Percentiles rank a stretch among this genome's conserved stretches.
phyloP scores from a whole-genome alignment of 2,888 invertebrate species.

The Gonocerus acuteangulatus region DNA sequence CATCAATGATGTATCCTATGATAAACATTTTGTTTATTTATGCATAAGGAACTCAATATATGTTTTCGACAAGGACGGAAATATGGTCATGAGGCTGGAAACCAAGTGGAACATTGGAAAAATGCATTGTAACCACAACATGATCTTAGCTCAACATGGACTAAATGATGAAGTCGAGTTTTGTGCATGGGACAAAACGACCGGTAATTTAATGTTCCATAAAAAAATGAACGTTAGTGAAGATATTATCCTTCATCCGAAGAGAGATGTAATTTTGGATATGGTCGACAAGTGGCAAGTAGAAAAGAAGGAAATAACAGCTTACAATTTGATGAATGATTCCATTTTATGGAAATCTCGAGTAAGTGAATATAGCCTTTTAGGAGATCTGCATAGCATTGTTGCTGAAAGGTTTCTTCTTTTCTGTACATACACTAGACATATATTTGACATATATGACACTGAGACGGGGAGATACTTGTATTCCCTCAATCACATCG shows the following conservation, averaged over 20 bases:
- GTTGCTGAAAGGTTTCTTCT: constrained; percentile 28
- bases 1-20: constrained; percentile 19
- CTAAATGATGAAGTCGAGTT: constrained; percentile 16
- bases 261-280: constrained; percentile 23
- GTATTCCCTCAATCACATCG: constrained; percentile 17
- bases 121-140: constrained; percentile 18
- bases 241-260: constrained; percentile 26
- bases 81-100: constrained; percentile 2
- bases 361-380: constrained; percentile 21
- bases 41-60: constrained; percentile 12
- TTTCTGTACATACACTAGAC: constrained; percentile 21
- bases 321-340: constrained; percentile 23
- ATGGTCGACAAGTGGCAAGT: constrained; percentile 21
- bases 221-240: constrained; percentile 12
- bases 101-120: constrained; percentile 18
- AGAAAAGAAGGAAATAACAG: constrained; percentile 20
- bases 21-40: constrained; percentile 16
- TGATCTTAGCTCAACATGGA: constrained; percentile 15
- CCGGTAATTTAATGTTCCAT: constrained; percentile 12
- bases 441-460: constrained; percentile 27
- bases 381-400: constrained; percentile 27
- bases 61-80: constrained; percentile 21
- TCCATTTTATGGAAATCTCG: constrained; percentile 23
- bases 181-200: constrained; percentile 25
- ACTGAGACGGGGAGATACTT: constrained; percentile 21